These are phyloP conservation scores for Daphoenositta chrysoptera DNA, from an alignment of 2,113 vertebrate genomes.

Conservation along the genomic window DNA sequence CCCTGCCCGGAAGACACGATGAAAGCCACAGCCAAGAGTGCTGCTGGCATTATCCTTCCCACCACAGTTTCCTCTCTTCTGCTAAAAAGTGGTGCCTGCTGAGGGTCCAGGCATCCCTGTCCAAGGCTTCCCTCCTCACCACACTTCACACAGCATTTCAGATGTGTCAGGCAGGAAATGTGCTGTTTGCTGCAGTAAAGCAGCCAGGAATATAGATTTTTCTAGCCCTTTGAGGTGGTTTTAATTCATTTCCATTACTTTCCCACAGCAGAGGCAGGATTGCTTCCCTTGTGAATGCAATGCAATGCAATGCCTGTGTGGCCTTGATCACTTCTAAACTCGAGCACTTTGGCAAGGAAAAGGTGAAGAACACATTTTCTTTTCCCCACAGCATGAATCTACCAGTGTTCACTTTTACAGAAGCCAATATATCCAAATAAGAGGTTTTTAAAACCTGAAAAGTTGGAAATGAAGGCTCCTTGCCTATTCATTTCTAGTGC, in stretches of 20 bases:
- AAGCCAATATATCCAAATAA: not conserved
- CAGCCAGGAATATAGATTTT: not conserved
- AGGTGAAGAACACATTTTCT: not conserved
- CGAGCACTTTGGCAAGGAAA: not conserved
- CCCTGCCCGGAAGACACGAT: not conserved
- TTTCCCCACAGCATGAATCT: not conserved
- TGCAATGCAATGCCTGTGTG: not conserved
- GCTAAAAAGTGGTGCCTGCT: not conserved
- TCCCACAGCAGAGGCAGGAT: not conserved
- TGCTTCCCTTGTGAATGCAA: accelerated
- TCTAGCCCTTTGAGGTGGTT: not conserved
- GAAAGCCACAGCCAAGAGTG: not conserved
- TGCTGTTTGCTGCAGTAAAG: not conserved
- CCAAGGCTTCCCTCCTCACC: not conserved
- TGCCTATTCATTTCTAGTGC: not conserved
- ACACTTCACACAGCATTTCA: not conserved
- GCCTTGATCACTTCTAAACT: not conserved
- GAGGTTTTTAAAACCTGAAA: not conserved
- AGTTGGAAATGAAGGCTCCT: not conserved
- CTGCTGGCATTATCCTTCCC: not conserved
- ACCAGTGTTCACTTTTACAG: not conserved
- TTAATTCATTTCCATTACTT: not conserved
- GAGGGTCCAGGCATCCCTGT: not conserved
- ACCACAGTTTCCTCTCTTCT: not conserved
- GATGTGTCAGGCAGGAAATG: not conserved